Conservation (phyloP, 2,113 vertebrate species). For the Genyomyrus donnyi region DNA sequence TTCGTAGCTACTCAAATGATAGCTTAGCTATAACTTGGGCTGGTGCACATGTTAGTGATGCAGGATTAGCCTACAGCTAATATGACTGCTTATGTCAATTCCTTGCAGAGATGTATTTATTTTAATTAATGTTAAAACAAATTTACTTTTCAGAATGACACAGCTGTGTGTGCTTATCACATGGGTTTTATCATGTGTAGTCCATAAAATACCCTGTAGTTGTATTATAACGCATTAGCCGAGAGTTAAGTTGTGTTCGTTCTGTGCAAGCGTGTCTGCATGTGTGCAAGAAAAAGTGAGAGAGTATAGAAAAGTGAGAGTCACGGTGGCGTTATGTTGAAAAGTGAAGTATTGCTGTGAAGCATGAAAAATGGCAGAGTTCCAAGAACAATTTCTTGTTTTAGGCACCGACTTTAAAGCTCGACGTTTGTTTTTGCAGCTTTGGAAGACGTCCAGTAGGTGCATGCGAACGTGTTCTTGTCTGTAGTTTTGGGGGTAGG, state of each 20-base stretch:
- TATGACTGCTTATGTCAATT: not conserved
- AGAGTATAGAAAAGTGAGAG: not conserved
- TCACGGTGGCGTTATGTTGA: not conserved
- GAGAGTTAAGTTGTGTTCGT: not conserved
- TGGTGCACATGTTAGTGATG: not conserved
- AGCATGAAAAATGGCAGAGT: constrained; percentile 42
- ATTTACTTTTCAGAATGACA: not conserved
- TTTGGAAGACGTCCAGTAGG: constrained; percentile 61
- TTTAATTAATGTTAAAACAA: not conserved
- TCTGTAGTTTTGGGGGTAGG: constrained; percentile 14
- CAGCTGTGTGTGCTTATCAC: not conserved
- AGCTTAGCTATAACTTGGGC: not conserved
- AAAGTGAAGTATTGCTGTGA: not conserved
- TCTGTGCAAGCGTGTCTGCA: not conserved
- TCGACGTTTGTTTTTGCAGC: constrained; percentile 61
- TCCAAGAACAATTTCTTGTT: constrained; percentile 46
- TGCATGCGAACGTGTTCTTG: constrained; percentile 37
- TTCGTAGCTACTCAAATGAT: not conserved
- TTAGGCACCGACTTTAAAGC: constrained; percentile 56
- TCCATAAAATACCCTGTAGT: not conserved
- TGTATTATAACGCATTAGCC: not conserved
- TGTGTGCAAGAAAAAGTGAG: constrained; percentile 23
- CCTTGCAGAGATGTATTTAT: not conserved
- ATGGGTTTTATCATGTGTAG: not conserved
- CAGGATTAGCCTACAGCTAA: not conserved